Conservation (phyloP, 2,113 vertebrate species). For the Tangachromis dhanisi region DNA sequence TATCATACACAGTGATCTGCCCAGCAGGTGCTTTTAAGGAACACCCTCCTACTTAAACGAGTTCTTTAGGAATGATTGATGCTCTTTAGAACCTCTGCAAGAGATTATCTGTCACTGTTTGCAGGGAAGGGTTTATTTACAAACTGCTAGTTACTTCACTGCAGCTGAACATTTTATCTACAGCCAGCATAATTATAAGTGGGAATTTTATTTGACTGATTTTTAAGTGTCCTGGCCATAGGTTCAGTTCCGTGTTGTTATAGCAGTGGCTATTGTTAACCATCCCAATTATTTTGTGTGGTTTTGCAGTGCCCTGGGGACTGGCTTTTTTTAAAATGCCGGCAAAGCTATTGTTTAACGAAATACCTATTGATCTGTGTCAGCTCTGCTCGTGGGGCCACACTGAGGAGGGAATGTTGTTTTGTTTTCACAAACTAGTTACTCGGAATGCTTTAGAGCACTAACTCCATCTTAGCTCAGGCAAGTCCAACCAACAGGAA, state of each 20-base stretch:
- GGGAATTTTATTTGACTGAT: neutral
- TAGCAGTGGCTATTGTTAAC: conserved; percentile 37
- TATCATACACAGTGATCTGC: neutral
- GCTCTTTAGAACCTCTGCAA: neutral
- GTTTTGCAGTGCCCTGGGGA: conserved; percentile 1
- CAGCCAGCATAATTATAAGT: neutral
- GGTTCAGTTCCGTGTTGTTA: conserved; percentile 11
- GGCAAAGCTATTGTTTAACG: conserved; percentile 44
- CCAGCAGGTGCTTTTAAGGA: conserved; percentile 6
- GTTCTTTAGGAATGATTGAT: neutral
- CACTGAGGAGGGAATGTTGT: neutral
- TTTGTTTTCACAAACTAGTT: neutral
- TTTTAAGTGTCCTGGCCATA: neutral
- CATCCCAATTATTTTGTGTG: conserved; percentile 36
- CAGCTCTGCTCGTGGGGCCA: neutral
- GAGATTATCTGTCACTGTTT: neutral
- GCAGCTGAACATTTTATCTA: neutral
- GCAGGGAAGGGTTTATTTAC: neutral
- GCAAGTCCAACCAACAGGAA: neutral
- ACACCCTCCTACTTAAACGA: neutral
- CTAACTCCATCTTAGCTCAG: neutral
- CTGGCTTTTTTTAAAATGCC: conserved; percentile 43
- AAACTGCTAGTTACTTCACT: neutral
- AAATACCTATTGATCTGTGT: conserved; percentile 61
- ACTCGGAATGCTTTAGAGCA: neutral